Evolutionary conservation across 2,113 vertebrate species (phyloP).

Genomic region (Balaenoptera acutorostrata): DNA sequence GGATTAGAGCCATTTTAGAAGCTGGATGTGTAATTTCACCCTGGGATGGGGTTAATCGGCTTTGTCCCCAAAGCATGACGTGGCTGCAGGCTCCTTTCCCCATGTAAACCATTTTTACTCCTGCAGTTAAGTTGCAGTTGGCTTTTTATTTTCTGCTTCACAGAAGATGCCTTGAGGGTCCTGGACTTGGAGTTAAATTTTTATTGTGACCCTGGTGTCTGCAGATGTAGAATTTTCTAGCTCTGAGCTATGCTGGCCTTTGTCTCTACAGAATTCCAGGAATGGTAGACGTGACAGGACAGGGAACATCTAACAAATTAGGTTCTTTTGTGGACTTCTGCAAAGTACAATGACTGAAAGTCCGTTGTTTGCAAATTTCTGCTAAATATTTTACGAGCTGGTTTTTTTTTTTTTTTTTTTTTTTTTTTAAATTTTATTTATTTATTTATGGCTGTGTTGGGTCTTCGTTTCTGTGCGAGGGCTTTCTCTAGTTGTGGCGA

Average conservation of each 20-base stretch:
- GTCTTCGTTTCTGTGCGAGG: too few relatives aligned
- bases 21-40: background rate
- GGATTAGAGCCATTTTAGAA: fast-evolving
- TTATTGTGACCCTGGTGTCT: background rate
- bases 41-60: background rate
- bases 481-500: too few relatives aligned
- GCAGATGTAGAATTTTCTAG: background rate
- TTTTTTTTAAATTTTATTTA: too few relatives aligned
- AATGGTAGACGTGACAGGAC: too few relatives aligned
- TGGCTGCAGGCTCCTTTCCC: background rate
- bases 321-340: background rate
- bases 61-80: background rate
- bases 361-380: background rate
- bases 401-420: fast-evolving
- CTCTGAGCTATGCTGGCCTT: background rate
- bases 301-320: background rate
- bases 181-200: background rate
- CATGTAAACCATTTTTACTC: fast-evolving
- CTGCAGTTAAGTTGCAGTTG: too few relatives aligned
- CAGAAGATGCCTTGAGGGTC: background rate
- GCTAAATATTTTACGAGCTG: background rate
- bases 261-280: background rate
- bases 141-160: background rate
- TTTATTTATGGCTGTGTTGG: too few relatives aligned
- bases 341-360: background rate